A percentile compares a stretch with the other conserved stretches of the same genome.
Conservation (phyloP, 2,888 invertebrate species). For the Busseola fusca region DNA sequence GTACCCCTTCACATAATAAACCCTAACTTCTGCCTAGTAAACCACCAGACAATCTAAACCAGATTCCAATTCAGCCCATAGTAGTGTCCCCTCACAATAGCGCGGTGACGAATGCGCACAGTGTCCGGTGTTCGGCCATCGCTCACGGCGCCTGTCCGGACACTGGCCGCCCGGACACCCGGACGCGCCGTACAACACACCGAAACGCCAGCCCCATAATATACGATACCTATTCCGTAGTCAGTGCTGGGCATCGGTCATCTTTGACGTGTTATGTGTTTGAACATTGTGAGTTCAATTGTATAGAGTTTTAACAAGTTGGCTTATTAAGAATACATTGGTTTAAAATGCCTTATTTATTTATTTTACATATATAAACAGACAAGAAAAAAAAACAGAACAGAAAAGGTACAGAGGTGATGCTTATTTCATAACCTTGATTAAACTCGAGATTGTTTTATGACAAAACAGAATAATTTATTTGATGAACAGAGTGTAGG, state of each 20-base stretch:
- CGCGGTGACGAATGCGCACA: constrained; percentile 73
- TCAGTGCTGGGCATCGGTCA: constrained; percentile 53
- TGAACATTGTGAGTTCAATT: constrained; percentile 26
- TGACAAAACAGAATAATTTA: too few species aligned
- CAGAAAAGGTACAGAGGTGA: too few species aligned
- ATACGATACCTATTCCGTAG: constrained; percentile 47
- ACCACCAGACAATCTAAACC: constrained; percentile 32
- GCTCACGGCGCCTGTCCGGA: constrained; percentile 65
- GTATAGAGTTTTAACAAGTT: constrained; percentile 15
- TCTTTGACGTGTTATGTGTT: constrained; percentile 55
- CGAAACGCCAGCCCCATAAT: constrained; percentile 58
- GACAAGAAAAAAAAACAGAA: background rate
- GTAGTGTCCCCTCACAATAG: constrained; percentile 58
- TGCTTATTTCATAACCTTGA: too few species aligned
- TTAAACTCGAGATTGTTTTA: too few species aligned
- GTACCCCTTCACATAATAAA: background rate
- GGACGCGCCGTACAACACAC: constrained; percentile 65
- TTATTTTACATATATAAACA: too few species aligned
- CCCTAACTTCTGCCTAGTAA: background rate
- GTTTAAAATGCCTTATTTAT: too few species aligned
- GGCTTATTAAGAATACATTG: background rate
- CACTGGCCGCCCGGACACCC: constrained; percentile 52
- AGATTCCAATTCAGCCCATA: constrained; percentile 44
- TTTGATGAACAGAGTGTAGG: too few species aligned
- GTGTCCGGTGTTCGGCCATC: constrained; percentile 71